Percentiles rank a stretch among this genome's conserved stretches.
phyloP scores from a whole-genome alignment of 2,888 invertebrate genomes.

The Macrosiphum euphorbiae region DNA sequence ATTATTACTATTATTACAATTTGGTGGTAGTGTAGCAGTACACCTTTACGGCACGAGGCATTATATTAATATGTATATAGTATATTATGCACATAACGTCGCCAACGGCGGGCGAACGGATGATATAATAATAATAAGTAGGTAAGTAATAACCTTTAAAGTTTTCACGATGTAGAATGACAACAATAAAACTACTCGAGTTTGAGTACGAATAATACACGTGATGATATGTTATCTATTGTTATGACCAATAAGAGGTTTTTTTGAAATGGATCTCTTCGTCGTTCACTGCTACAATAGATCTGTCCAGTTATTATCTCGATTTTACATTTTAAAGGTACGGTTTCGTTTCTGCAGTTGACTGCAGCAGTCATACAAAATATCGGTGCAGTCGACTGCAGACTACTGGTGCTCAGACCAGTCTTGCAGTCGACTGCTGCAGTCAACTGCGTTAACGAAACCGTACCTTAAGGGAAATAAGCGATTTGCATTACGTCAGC shows the following conservation, averaged over 20 bases:
- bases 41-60: neutral
- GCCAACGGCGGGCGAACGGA: neutral
- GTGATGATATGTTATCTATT: no score
- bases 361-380: no score
- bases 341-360: no score
- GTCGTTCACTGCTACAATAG: neutral
- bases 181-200: neutral
- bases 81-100: neutral
- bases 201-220: neutral
- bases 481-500: neutral
- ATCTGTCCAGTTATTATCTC: neutral
- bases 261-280: neutral
- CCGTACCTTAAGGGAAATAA: no score
- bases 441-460: no score
- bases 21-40: neutral
- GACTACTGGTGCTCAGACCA: no score
- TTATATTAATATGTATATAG: neutral
- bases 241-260: neutral
- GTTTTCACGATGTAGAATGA: neutral
- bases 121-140: neutral
- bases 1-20: neutral
- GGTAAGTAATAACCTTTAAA: slow-evolving; percentile 3
- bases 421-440: no score
- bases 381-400: no score
- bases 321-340: neutral